Evolutionary conservation across 2,797 vertebrate species (phyloP).

Genomic region (Acanthopagrus latus): DNA sequence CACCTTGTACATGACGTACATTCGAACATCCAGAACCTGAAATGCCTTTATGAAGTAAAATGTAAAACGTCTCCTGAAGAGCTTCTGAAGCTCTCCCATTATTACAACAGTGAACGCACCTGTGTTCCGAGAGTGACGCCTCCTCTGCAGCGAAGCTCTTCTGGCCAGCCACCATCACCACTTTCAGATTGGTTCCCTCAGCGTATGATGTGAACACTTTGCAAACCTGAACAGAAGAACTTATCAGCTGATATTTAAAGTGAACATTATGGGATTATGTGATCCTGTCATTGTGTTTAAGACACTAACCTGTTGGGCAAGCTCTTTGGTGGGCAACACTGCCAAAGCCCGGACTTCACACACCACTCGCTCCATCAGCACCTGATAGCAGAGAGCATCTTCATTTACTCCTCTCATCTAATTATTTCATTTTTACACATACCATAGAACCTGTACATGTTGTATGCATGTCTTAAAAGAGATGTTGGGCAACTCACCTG

Average conservation of each 20-base stretch:
- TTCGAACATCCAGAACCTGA: neutral
- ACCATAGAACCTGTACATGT: too few relatives aligned
- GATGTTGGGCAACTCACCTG: slow-evolving; percentile 84
- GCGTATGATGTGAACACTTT: slow-evolving; percentile 92
- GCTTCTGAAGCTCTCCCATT: neutral
- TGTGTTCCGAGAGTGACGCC: slow-evolving; percentile 87
- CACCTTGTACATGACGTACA: neutral
- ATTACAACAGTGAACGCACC: slow-evolving; percentile 71
- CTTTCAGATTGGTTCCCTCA: slow-evolving; percentile 88
- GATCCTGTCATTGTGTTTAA: neutral
- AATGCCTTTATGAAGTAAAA: neutral
- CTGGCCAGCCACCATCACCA: slow-evolving; percentile 91
- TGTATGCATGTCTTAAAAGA: neutral
- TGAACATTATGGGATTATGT: neutral
- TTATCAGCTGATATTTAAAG: neutral
- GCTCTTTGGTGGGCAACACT: slow-evolving; percentile 95
- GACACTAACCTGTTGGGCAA: slow-evolving; percentile 92
- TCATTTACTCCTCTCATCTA: neutral
- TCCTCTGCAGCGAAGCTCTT: slow-evolving; percentile 91
- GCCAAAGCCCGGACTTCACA: slow-evolving; percentile 91
- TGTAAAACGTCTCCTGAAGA: neutral
- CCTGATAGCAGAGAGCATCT: slow-evolving; percentile 75
- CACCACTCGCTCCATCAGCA: slow-evolving; percentile 88
- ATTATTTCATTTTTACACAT: neutral
- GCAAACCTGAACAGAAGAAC: slow-evolving; percentile 83